Percentiles rank a stretch among this genome's conserved stretches.
Evolutionary conservation across 2,888 invertebrate genomes (phyloP).

Genomic region (Rosalia funebris): DNA sequence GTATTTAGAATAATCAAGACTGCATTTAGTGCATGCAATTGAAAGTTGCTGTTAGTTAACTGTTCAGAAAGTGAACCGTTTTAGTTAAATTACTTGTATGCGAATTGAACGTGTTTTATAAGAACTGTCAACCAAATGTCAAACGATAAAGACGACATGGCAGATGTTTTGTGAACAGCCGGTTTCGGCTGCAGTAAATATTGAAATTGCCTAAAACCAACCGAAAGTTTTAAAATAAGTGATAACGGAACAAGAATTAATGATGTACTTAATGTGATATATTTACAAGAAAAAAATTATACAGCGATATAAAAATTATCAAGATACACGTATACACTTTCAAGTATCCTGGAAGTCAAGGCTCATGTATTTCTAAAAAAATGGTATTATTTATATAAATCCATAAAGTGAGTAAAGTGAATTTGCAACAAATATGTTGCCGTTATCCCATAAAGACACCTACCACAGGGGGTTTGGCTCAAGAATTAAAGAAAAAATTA

Average conservation of each 20-base stretch:
- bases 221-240: not conserved
- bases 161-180: conserved; percentile 41
- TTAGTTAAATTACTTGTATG: too few species aligned
- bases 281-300: conserved; percentile 2
- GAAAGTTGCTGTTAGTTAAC: too few species aligned
- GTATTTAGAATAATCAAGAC: too few species aligned
- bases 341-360: not conserved
- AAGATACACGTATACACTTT: conserved; percentile 28
- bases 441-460: conserved; percentile 78
- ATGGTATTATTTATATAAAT: not conserved
- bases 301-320: not conserved
- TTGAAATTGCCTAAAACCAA: not conserved
- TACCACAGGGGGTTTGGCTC: conserved; percentile 70
- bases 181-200: conserved; percentile 40
- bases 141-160: conserved; percentile 38
- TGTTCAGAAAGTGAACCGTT: too few species aligned
- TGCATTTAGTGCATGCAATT: too few species aligned
- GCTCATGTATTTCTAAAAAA: not conserved
- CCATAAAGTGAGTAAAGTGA: not conserved
- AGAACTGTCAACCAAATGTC: conserved; percentile 1
- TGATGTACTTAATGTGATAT: not conserved
- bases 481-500: conserved; percentile 78
- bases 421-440: conserved; percentile 71
- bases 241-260: not conserved
- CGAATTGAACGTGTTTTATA: too few species aligned